Evolutionary conservation across 2,113 vertebrate genomes (phyloP), one percentile per base, ranked within the genome.

Genomic region (Ascaphus truei): DNA sequence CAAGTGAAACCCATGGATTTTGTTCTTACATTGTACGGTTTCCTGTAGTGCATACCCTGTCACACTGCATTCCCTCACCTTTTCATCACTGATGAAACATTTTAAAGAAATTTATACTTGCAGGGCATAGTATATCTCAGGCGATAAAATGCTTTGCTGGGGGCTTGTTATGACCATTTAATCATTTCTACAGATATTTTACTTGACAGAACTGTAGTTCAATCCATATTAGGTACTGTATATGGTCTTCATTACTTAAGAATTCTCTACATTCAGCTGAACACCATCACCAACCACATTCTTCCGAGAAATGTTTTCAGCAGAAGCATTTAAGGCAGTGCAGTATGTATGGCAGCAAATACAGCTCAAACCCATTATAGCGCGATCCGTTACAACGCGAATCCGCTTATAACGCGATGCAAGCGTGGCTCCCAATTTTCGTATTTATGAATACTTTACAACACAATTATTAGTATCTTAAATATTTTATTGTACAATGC

Each of bases 11-110:
- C n/a, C n/a, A n/a, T n/a, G n/a, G n/a, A n/a, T n/a, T n/a, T n/a
- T n/a, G n/a, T n/a, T n/a, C n/a, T n/a, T n/a, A n/a, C n/a, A n/a
- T n/a, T n/a, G n/a, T n/a, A n/a, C n/a, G n/a, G n/a, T n/a, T n/a
- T n/a, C n/a, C n/a, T n/a, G n/a, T n/a, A n/a, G 26, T 69, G 67
- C 57, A 61, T 31, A 8, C 7, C 10, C 51, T 69, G 51, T 69
- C 26, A 69, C 56, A 61, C 66, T 50, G 31, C 20, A 68, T 68
- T 68, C 43, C 41, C 22, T 27, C 18, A n/a, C 66, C 41, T 12
- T 9, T n/a, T n/a, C n/a, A n/a, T 30, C 23, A 3, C 3, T 57
- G 13, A 31, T 68, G 22, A 45, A 9, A 11, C n/a, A 37, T 39
- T 59, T 18, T 23, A 29, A 11, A 41, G 4, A n/a, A 58, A 4